Evolutionary conservation across 2,113 vertebrate genomes (phyloP), one percentile per base, ranked within the genome.

Genomic region (Balaenoptera acutorostrata): DNA sequence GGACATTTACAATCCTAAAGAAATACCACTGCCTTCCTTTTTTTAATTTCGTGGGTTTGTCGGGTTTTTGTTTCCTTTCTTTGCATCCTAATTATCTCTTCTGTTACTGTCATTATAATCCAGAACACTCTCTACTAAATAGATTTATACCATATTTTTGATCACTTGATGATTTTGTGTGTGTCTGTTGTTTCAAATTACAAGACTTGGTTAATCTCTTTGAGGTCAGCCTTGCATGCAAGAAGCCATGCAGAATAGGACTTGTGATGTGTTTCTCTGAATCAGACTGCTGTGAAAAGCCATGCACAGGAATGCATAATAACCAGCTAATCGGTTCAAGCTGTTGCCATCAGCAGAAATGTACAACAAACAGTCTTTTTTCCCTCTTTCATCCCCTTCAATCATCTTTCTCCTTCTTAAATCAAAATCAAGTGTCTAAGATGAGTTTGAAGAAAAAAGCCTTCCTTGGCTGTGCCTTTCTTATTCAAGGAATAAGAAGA

Each of bases 251-350:
- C 21, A 77, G 46, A 69, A 49, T 23, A 82, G 81, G 69, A 97
- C 59, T 29, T 75, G 83, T 17, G 72, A 63, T 33, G 77, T 63
- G 90, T 82, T 69, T 90, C 74, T 88, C 72, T 6, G 1, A 20
- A 46, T 77, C 61, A n/a, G 55, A 78, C 66, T 59, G 33, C 95
- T 72, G 69, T 89, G 96, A 97, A 85, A 87, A 95, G 71, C 89
- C 92, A 90, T 3, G 71, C 72, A 44, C 78, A 95, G 80, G 68
- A 93, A 97, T 77, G 92, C 80, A 39, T 81, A 61, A 85, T 95
- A 93, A 86, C 68, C 89, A 95, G 87, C 89, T 97, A 95, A 98
- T 97, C 18, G 0, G 59, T 95, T 92, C 97, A 98, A 96, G 96
- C 96, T 97, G 97, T 86, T 72, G 64, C 46, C 88, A 25, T 92